Conservation (phyloP, 2,797 vertebrate genomes). For the Florisuga fusca region DNA sequence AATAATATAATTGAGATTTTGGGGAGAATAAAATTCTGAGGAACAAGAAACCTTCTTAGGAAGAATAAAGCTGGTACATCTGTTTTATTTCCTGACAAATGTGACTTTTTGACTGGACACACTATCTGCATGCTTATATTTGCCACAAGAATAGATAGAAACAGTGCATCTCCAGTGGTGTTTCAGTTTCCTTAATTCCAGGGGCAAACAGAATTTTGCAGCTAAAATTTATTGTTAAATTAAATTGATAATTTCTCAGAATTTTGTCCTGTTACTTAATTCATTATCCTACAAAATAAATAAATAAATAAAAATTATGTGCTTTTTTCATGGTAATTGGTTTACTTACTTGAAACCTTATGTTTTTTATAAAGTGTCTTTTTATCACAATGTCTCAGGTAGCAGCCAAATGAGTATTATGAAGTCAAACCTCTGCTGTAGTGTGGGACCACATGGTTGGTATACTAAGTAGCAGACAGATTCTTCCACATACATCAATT, state of each 20-base stretch:
- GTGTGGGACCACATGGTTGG: accelerated
- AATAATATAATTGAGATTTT: neutral
- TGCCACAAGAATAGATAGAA: neutral
- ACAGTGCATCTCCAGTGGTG: neutral
- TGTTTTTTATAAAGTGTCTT: neutral
- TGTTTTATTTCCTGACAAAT: neutral
- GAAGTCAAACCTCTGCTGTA: neutral
- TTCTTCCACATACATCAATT: neutral
- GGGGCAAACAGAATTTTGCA: neutral
- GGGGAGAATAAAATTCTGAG: neutral
- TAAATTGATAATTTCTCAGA: neutral
- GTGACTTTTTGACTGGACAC: neutral
- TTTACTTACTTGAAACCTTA: neutral
- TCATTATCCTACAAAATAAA: accelerated
- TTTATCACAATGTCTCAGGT: neutral
- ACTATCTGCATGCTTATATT: neutral
- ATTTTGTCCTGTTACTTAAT: neutral
- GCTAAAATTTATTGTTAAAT: neutral
- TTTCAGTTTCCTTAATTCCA: neutral
- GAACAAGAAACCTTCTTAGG: neutral
- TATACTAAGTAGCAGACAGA: neutral
- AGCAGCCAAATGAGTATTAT: neutral
- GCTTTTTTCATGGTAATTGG: neutral
- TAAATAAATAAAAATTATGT: too few species aligned
- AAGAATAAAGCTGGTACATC: neutral